Evolutionary conservation across 2,797 vertebrate genomes (phyloP).

Genomic region (Erithacus rubecula): DNA sequence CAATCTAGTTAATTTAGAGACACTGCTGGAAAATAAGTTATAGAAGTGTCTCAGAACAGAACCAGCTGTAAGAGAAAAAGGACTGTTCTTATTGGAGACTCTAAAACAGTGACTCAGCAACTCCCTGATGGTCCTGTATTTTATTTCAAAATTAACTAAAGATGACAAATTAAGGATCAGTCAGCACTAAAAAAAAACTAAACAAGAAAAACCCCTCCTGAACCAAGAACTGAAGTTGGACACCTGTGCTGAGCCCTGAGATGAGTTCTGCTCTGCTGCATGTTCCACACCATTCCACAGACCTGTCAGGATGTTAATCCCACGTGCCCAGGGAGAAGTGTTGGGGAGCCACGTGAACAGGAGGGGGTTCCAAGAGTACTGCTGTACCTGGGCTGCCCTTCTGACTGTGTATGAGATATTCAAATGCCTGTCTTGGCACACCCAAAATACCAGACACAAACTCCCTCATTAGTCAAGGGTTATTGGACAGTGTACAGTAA

Average conservation of each 20-base stretch:
- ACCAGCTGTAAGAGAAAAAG: neutral
- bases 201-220: neutral
- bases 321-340: neutral
- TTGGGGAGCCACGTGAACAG: neutral
- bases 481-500: neutral
- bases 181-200: neutral
- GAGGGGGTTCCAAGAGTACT: neutral
- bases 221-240: neutral
- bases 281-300: neutral
- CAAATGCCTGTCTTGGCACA: neutral
- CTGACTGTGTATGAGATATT: neutral
- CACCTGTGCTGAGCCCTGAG: neutral
- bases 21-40: neutral
- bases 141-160: neutral
- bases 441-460: neutral
- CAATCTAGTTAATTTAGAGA: neutral
- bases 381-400: neutral
- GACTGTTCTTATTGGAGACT: neutral
- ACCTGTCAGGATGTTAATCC: neutral
- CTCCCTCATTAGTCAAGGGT: neutral
- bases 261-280: neutral
- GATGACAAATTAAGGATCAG: neutral
- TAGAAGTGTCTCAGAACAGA: neutral
- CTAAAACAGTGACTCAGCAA: neutral
- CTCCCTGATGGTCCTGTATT: neutral